Base-by-base conservation (phyloP, 2,888 invertebrate species). In the Hypomecis atomaria region DNA sequence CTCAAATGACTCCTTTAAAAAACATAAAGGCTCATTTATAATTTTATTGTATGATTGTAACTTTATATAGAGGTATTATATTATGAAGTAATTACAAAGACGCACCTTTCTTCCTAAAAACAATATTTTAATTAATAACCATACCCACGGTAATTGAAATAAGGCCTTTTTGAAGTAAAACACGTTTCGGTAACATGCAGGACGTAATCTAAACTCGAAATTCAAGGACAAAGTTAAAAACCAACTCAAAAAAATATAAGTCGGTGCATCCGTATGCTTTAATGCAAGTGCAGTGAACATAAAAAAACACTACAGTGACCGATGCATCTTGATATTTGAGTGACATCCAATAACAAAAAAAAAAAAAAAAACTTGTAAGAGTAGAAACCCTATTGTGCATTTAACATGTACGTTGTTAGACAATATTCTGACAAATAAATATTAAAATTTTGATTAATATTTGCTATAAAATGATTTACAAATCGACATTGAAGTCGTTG, bases 181-280 rank as follows among this genome's bases (percentile, higher is more conserved):
- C 65, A 55, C 55, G 79, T 82, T 83, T 80, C 75, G 80, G 76
- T 78, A 81, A 81, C 83, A 84, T 82, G 79, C 83, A 74, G 78
- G 78, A 70, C 82, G 87, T 90, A 90, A 91, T 90, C 89, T 91
- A 90, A 92, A 91, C 90, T 89, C 84, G 89, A 90, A 90, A 88
- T 89, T 90, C 92, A 92, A 92, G 92, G 91, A 84, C 92, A 86
- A 79, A 81, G 86, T 84, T 84, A 83, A 89, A 86, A 88, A 84
- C 83, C 80, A 78, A 81, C 78, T 44, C 53, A 87, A 90, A 89
- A 87, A 88, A 87, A 83, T 84, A 79, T 81, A 82, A 82, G 83
- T 81, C 85, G 83, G 83, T 90, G 89, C 90, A 90, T 89, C 88
- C 86, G 84, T 88, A 88, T 85, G 81, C 82, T 79, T 76, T 82